A percentile compares a stretch with the other conserved stretches of the same genome.
Evolutionary conservation across 2,113 vertebrate genomes (phyloP).

Genomic region (Danio rerio): GRCz12tu NC_133186.1:24528501-24529000

Average conservation of each 20-base stretch:
- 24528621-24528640: not conserved
- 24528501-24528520: too few relatives aligned
- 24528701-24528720: constrained; percentile 58
- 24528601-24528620: not conserved
- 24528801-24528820: constrained; percentile 48
- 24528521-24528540: too few relatives aligned
- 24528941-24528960: not conserved
- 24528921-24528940: constrained; percentile 12
- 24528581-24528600: too few relatives aligned
- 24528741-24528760: constrained; percentile 59
- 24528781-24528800: constrained; percentile 59
- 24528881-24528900: constrained; percentile 14
- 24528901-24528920: constrained; percentile 28
- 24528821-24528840: constrained; percentile 54
- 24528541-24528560: too few relatives aligned
- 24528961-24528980: not conserved
- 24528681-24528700: not conserved
- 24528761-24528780: constrained; percentile 60
- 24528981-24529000: not conserved
- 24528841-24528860: constrained; percentile 39
- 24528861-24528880: constrained; percentile 27
- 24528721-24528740: constrained; percentile 53
- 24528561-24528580: too few relatives aligned
- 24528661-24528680: not conserved
- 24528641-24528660: not conserved